Conservation (phyloP, 53 echinoderm and acorn worm species). For the Astropecten irregularis region DNA sequence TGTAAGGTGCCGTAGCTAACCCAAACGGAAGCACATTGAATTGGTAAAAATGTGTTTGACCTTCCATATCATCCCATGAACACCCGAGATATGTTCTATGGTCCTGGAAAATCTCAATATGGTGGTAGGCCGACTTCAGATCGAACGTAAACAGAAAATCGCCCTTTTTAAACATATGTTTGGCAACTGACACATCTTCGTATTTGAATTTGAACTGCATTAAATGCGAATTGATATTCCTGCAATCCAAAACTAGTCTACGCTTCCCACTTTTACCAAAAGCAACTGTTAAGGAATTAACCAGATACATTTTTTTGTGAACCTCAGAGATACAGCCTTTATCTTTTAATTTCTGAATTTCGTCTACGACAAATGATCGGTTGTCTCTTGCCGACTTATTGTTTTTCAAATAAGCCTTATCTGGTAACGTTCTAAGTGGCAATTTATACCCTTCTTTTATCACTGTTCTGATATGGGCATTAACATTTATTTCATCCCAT, state of each 20-base stretch:
- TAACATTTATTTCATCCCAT: neutral
- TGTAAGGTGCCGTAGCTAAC: constrained; percentile 13
- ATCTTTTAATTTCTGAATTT: neutral
- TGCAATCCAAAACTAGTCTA: constrained; percentile 52
- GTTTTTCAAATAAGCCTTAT: neutral
- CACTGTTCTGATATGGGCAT: neutral
- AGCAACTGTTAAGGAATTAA: constrained; percentile 16
- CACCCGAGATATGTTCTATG: constrained; percentile 53
- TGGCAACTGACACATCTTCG: constrained; percentile 37
- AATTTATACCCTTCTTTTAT: neutral
- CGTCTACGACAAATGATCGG: neutral
- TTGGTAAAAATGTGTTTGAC: neutral
- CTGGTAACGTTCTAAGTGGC: neutral
- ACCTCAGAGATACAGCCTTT: neutral
- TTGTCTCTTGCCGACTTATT: constrained; percentile 26
- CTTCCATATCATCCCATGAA: constrained; percentile 32
- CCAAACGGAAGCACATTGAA: constrained; percentile 24
- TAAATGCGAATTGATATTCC: constrained; percentile 36
- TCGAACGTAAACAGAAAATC: constrained; percentile 57
- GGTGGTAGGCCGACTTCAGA: constrained; percentile 60
- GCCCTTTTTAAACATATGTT: constrained; percentile 42
- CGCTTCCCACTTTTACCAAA: constrained; percentile 23
- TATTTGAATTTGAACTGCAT: constrained; percentile 55
- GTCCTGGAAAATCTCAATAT: constrained; percentile 52
- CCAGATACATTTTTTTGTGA: neutral